Conservation (phyloP, 2,888 invertebrate species). For the Epinotia ramella region DNA sequence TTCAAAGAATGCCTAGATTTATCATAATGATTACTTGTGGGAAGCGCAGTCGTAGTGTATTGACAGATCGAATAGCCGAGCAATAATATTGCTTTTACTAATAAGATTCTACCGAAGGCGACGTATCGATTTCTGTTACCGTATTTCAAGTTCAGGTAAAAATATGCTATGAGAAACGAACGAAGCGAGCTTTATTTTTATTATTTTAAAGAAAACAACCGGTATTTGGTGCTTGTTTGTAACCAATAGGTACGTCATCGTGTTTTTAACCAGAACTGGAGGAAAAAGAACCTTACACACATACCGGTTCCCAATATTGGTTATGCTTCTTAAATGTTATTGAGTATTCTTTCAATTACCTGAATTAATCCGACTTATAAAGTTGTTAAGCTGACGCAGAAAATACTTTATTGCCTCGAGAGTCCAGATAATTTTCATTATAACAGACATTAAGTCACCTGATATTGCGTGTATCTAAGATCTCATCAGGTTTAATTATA, state of each 20-base stretch:
- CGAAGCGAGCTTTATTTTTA: no score
- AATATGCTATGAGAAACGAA: no score
- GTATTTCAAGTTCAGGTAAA: no score
- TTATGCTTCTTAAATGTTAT: background rate
- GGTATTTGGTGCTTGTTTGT: no score
- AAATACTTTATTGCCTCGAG: background rate
- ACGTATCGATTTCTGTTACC: no score
- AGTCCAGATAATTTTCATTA: background rate
- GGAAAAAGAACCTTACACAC: background rate
- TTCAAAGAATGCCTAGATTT: background rate
- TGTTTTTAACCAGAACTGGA: no score
- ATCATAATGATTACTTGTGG: background rate
- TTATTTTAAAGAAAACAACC: no score
- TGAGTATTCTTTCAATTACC: background rate
- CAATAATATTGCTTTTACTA: no score
- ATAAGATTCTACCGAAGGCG: no score
- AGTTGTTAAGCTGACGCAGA: constrained; percentile 4
- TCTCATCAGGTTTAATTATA: background rate
- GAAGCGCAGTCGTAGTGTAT: background rate
- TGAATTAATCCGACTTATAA: constrained; percentile 3
- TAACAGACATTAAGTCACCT: background rate
- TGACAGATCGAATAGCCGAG: no score
- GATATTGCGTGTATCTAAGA: background rate
- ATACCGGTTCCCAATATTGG: background rate
- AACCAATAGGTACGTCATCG: no score